Conservation (phyloP, 2,888 invertebrate genomes). For the Thereva nobilitata region DNA sequence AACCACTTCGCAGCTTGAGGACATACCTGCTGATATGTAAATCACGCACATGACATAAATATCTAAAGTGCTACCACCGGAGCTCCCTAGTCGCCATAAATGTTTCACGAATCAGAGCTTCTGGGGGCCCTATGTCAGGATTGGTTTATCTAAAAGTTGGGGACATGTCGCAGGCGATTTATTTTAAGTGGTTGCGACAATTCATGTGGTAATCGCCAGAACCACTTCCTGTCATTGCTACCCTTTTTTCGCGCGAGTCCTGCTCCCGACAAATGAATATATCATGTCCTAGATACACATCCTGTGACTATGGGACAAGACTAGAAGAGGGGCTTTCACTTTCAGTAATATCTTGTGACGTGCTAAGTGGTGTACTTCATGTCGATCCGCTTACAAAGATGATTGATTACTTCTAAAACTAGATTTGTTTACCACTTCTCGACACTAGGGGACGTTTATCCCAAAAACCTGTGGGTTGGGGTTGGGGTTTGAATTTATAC, state of each 20-base stretch:
- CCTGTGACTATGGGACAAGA: constrained; percentile 3
- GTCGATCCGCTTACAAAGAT: too few species aligned
- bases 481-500: too few species aligned
- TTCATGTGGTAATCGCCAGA: constrained; percentile 29
- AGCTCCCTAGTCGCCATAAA: constrained; percentile 14
- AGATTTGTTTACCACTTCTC: too few species aligned
- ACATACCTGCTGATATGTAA: constrained; percentile 21
- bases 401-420: too few species aligned
- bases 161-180: constrained; percentile 20
- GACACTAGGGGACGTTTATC: too few species aligned
- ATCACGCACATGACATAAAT: constrained; percentile 25
- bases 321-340: constrained; percentile 12
- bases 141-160: constrained; percentile 25
- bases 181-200: constrained; percentile 17
- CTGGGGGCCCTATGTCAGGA: constrained; percentile 13
- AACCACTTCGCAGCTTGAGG: constrained; percentile 16
- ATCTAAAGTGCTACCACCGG: not conserved
- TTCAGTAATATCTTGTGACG: too few species aligned
- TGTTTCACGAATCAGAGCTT: constrained; percentile 12
- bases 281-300: constrained; percentile 11
- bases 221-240: constrained; percentile 27
- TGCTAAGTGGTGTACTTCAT: too few species aligned
- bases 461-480: too few species aligned
- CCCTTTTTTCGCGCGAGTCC: constrained; percentile 4
- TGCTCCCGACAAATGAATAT: constrained; percentile 20